Percentiles rank a stretch among this genome's conserved stretches.
Conservation (phyloP, 53 echinoderm and acorn worm species). For the Holothuria leucospilota region DNA sequence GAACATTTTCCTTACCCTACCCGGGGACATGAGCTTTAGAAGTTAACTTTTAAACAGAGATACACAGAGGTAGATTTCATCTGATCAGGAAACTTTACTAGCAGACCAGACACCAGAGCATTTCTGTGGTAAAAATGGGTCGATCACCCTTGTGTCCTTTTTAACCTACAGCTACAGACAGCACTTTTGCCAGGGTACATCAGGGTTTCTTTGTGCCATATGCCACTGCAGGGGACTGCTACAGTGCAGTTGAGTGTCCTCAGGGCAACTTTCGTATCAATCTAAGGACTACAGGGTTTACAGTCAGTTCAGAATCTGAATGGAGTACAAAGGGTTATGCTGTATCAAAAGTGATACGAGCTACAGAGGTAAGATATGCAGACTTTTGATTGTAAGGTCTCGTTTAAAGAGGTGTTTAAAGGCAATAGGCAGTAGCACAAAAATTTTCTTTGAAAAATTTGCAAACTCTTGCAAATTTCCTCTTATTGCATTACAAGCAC, state of each 20-base stretch:
- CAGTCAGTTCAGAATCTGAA: conserved; percentile 77
- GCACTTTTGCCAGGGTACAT: conserved; percentile 76
- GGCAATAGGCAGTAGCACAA: no score
- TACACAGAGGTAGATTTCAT: no score
- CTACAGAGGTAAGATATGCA: conserved; percentile 61
- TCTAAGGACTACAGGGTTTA: conserved; percentile 81
- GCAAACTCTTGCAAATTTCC: no score
- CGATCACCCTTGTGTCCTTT: no score
- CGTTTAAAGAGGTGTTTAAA: background rate
- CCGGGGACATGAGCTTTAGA: no score
- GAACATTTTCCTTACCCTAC: no score
- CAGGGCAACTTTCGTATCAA: conserved; percentile 91
- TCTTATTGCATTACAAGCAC: no score
- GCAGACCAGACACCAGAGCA: no score
- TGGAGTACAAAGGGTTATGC: conserved; percentile 88
- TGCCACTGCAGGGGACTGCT: conserved; percentile 94
- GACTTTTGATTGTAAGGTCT: background rate
- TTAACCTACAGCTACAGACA: conserved; percentile 62
- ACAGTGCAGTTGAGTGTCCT: conserved; percentile 82
- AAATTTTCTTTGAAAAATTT: no score
- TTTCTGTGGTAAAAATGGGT: no score
- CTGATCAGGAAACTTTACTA: no score
- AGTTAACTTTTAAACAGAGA: no score
- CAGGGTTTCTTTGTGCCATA: conserved; percentile 87
- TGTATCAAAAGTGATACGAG: conserved; percentile 72